A percentile compares a stretch with the other conserved stretches of the same genome.
These are phyloP conservation scores for Pomatostomus ruficeps DNA, from an alignment of 2,113 vertebrate species.

Conservation along the genomic window DNA sequence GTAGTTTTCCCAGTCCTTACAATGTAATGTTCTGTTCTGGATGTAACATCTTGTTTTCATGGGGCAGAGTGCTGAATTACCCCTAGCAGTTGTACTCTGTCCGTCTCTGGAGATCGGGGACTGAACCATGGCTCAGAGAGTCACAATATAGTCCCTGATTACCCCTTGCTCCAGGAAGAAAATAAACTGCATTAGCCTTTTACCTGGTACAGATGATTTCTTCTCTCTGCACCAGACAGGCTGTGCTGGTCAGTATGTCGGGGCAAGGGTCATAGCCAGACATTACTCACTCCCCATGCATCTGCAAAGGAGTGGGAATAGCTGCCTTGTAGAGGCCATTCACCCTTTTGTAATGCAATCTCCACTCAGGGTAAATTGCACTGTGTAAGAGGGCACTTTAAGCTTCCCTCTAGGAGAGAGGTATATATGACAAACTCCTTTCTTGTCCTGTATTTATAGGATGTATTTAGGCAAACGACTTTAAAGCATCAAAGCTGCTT, in stretches of 20 bases:
- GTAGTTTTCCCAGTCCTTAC: not conserved
- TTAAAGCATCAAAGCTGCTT: not conserved
- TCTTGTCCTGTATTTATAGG: not conserved
- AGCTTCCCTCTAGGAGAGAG: not conserved
- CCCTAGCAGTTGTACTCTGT: not conserved
- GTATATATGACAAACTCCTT: not conserved
- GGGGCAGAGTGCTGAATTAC: not conserved
- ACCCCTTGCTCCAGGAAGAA: slow-evolving; percentile 57
- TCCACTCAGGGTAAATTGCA: slow-evolving; percentile 43
- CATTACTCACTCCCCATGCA: slow-evolving; percentile 57
- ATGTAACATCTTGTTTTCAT: not conserved
- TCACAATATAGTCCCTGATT: slow-evolving; percentile 49
- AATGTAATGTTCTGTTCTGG: not conserved
- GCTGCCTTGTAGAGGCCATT: slow-evolving; percentile 51
- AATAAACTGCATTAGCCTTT: slow-evolving; percentile 66
- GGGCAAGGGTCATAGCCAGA: slow-evolving; percentile 48
- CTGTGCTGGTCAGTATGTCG: slow-evolving; percentile 53
- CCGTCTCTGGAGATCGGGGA: slow-evolving; percentile 3
- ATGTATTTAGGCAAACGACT: slow-evolving; percentile 45
- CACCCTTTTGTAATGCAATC: slow-evolving; percentile 47
- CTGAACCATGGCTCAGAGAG: slow-evolving; percentile 26
- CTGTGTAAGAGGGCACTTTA: slow-evolving; percentile 33
- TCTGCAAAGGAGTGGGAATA: slow-evolving; percentile 45
- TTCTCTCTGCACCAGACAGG: slow-evolving; percentile 38
- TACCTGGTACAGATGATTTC: slow-evolving; percentile 62